Evolutionary conservation across 1,140 invertebrate species (phyloP).

Genomic region (Achroia grisella): DNA sequence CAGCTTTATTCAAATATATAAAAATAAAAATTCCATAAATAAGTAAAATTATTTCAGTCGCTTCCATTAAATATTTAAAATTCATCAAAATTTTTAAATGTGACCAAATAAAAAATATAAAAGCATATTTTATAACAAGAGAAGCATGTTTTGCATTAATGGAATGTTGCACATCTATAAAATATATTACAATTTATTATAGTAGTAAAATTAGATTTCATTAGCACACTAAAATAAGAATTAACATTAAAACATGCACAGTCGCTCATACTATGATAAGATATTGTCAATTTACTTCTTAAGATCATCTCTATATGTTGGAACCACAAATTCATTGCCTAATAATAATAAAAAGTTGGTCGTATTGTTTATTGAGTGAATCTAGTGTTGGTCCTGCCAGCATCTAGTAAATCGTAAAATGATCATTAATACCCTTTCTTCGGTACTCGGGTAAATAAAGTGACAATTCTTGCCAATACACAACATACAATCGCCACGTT

Average conservation of each 20-base stretch:
- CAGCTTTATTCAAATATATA: too few relatives aligned
- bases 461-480: slow-evolving; percentile 40
- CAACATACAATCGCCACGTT: slow-evolving; percentile 30
- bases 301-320: background rate
- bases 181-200: slow-evolving; percentile 62
- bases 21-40: too few relatives aligned
- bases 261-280: slow-evolving; percentile 38
- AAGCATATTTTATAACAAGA: slow-evolving; percentile 19
- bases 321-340: background rate
- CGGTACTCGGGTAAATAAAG: slow-evolving; percentile 38
- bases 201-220: slow-evolving; percentile 64
- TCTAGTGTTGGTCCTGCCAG: slow-evolving; percentile 53
- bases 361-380: background rate
- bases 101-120: background rate
- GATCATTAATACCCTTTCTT: too few relatives aligned
- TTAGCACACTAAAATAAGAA: slow-evolving; percentile 68
- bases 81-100: background rate
- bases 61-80: background rate
- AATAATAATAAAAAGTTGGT: background rate
- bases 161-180: slow-evolving; percentile 59
- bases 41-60: background rate
- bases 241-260: slow-evolving; percentile 52
- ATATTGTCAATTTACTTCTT: slow-evolving; percentile 43
- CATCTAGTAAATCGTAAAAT: slow-evolving; percentile 1
- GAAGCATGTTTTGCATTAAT: slow-evolving; percentile 62